Conservation (phyloP, 2,888 invertebrate species). For the Nephrotoma appendiculata region DNA sequence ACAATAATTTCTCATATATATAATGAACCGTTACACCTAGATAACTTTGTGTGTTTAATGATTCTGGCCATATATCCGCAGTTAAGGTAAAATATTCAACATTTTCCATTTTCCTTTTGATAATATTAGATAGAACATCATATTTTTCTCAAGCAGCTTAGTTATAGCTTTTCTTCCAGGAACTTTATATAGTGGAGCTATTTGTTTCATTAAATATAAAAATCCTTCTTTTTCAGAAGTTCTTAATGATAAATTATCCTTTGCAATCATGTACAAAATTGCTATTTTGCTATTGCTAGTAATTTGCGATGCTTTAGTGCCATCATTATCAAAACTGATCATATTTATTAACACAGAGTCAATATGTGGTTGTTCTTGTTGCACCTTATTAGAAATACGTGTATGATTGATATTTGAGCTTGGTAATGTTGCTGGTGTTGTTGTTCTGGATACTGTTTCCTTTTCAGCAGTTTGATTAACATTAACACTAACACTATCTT, state of each 20-base stretch:
- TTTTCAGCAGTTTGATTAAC: no score
- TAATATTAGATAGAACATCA: neutral
- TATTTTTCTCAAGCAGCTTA: neutral
- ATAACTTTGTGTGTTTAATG: conserved; percentile 11
- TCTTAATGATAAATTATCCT: conserved; percentile 10
- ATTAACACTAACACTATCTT: no score
- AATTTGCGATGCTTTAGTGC: neutral
- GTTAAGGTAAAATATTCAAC: conserved; percentile 8
- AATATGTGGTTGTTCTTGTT: neutral
- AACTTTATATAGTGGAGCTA: conserved; percentile 10
- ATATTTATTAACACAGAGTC: neutral
- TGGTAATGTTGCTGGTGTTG: neutral
- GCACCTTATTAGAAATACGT: neutral
- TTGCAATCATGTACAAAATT: conserved; percentile 11
- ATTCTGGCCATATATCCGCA: conserved; percentile 14
- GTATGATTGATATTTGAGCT: neutral
- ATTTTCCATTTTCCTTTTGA: neutral
- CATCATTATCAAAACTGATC: neutral
- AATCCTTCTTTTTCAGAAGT: conserved; percentile 12
- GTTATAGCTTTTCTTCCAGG: conserved; percentile 3
- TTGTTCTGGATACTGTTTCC: no score
- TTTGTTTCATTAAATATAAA: conserved; percentile 9
- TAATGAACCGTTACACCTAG: conserved; percentile 12
- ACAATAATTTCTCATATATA: conserved; percentile 7
- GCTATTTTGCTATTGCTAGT: no score